Evolutionary conservation across 2,797 vertebrate species (phyloP).

Genomic region (Tarsius wallacei): DNA sequence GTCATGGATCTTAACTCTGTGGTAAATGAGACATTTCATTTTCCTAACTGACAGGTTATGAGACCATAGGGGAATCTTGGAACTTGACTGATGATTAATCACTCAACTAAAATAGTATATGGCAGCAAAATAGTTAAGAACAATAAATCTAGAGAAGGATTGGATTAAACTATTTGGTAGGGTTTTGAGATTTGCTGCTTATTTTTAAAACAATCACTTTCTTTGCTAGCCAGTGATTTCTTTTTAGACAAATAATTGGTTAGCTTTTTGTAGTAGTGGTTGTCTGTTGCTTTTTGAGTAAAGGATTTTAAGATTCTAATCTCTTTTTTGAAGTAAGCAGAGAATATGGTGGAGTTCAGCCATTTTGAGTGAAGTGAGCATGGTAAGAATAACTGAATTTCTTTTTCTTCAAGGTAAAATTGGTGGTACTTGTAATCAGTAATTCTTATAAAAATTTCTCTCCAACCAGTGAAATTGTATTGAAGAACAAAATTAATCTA

Average conservation of each 20-base stretch:
- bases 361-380: constrained; percentile 38
- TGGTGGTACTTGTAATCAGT: not conserved
- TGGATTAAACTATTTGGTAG: constrained; percentile 37
- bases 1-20: constrained; percentile 76
- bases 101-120: constrained; percentile 68
- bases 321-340: constrained; percentile 34
- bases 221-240: constrained; percentile 43
- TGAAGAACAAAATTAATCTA: not conserved
- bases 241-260: constrained; percentile 52
- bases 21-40: constrained; percentile 79
- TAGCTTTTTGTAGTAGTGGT: not conserved
- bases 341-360: not conserved
- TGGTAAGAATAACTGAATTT: constrained; percentile 40
- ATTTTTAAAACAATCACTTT: constrained; percentile 64
- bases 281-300: constrained; percentile 24
- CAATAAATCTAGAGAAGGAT: constrained; percentile 43
- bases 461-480: not conserved
- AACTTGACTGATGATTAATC: constrained; percentile 77
- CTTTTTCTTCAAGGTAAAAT: constrained; percentile 51
- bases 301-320: constrained; percentile 26
- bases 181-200: constrained; percentile 57
- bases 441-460: constrained; percentile 38
- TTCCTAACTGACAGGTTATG: constrained; percentile 81
- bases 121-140: constrained; percentile 69
- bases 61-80: constrained; percentile 76